Percentiles rank a stretch among this genome's conserved stretches.
Conservation (phyloP, 2,113 vertebrate genomes). For the Plotosus lineatus region DNA sequence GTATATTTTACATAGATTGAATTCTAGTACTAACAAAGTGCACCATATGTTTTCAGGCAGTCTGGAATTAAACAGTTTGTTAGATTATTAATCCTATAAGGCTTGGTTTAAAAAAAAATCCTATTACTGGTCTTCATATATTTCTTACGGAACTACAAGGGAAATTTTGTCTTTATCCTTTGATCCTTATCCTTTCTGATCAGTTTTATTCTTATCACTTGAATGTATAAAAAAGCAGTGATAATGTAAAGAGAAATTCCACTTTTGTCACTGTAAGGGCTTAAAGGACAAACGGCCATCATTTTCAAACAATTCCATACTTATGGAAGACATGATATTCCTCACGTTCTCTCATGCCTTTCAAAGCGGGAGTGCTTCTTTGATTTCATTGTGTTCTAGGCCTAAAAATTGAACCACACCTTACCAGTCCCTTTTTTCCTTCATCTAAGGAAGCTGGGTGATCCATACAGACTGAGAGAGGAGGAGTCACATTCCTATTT, state of each 20-base stretch:
- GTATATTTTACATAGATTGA: neutral
- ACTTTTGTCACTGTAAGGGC: too few relatives aligned
- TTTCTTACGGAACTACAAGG: too few relatives aligned
- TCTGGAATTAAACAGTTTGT: constrained; percentile 33
- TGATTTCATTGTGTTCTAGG: constrained; percentile 41
- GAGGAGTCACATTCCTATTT: constrained; percentile 21
- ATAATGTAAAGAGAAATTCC: too few relatives aligned
- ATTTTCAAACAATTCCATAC: constrained; percentile 23
- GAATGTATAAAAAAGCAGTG: too few relatives aligned
- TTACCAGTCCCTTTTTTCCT: constrained; percentile 27
- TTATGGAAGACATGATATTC: neutral
- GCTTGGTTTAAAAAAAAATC: too few relatives aligned
- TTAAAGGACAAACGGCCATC: constrained; percentile 28
- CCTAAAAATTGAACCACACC: constrained; percentile 33
- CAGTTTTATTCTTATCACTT: too few relatives aligned
- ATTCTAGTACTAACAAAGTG: neutral
- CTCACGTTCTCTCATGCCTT: constrained; percentile 15
- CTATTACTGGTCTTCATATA: too few relatives aligned
- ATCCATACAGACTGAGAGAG: neutral
- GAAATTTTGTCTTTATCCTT: too few relatives aligned
- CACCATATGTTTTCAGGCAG: neutral
- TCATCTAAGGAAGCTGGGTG: constrained; percentile 36
- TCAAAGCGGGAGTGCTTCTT: constrained; percentile 29
- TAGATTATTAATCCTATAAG: too few relatives aligned
- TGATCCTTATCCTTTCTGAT: too few relatives aligned